phyloP scores from a whole-genome alignment of 2,113 vertebrate genomes.

The Pipa parva region DNA sequence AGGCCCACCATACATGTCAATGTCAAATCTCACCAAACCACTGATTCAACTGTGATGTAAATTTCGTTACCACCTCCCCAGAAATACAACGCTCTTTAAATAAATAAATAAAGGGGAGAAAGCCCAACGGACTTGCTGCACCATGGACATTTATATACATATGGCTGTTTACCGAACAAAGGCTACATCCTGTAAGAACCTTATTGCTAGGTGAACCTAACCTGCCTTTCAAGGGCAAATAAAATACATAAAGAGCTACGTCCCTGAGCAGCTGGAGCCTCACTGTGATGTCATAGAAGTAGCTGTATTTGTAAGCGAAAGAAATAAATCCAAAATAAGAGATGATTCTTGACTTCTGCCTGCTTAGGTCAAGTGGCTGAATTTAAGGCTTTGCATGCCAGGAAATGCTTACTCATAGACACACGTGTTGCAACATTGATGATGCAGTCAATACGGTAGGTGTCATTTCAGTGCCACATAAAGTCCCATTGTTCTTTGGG shows the following conservation, averaged over 20 bases:
- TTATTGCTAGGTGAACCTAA: constrained; percentile 12
- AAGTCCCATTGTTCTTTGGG: not conserved
- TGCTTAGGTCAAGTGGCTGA: not conserved
- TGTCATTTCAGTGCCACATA: not conserved
- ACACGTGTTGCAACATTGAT: too few relatives aligned
- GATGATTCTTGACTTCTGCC: not conserved
- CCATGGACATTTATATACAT: too few relatives aligned
- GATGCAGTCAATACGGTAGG: too few relatives aligned
- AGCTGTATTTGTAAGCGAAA: constrained; percentile 10
- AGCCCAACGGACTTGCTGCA: too few relatives aligned
- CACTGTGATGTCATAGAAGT: not conserved
- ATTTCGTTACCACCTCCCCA: too few relatives aligned
- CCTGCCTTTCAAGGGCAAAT: not conserved
- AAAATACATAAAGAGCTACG: constrained; percentile 5
- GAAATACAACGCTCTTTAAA: too few relatives aligned
- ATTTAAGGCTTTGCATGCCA: not conserved
- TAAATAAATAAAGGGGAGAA: too few relatives aligned
- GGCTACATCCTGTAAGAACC: constrained; percentile 1
- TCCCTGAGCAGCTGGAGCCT: constrained; percentile 21
- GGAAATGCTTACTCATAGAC: too few relatives aligned
- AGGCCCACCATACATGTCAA: too few relatives aligned
- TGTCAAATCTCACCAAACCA: too few relatives aligned
- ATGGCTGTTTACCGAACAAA: too few relatives aligned
- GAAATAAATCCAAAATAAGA: constrained; percentile 28
- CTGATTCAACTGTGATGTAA: too few relatives aligned